phyloP scores from a whole-genome alignment of 2,113 vertebrate genomes.

The Pluvianellus socialis region DNA sequence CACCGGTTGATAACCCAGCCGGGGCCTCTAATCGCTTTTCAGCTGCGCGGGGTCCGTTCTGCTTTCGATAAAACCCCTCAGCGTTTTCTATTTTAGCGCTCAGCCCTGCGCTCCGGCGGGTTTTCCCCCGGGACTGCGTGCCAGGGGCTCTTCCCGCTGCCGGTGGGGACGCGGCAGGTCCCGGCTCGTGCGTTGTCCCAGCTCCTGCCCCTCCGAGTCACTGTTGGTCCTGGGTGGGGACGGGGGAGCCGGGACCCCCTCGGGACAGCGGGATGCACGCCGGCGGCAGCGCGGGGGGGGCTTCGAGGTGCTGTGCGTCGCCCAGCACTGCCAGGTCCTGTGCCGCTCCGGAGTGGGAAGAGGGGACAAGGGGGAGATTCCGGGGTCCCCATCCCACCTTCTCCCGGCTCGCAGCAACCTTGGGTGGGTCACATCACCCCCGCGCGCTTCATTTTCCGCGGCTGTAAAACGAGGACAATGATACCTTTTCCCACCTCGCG shows the following conservation, averaged over 20 bases:
- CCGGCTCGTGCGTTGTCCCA: too few species aligned
- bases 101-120: rapidly evolving
- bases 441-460: rapidly evolving
- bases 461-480: slow-evolving; percentile 27
- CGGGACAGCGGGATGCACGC: rapidly evolving
- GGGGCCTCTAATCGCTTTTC: background rate
- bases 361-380: rapidly evolving
- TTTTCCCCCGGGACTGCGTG: background rate
- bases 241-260: background rate
- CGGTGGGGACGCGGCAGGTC: background rate
- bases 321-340: background rate
- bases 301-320: background rate
- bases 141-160: background rate
- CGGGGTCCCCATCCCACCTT: background rate
- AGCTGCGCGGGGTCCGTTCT: background rate
- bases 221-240: background rate
- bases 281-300: background rate
- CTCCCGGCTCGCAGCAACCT: rapidly evolving
- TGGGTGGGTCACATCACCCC: background rate
- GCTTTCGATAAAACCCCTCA: background rate
- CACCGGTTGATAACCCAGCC: slow-evolving; percentile 40
- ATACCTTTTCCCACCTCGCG: slow-evolving; percentile 30
- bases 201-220: background rate
- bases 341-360: background rate
- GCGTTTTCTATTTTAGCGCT: background rate